Conservation (phyloP, 2,888 invertebrate genomes). For the Drosophila basisetae region DNA sequence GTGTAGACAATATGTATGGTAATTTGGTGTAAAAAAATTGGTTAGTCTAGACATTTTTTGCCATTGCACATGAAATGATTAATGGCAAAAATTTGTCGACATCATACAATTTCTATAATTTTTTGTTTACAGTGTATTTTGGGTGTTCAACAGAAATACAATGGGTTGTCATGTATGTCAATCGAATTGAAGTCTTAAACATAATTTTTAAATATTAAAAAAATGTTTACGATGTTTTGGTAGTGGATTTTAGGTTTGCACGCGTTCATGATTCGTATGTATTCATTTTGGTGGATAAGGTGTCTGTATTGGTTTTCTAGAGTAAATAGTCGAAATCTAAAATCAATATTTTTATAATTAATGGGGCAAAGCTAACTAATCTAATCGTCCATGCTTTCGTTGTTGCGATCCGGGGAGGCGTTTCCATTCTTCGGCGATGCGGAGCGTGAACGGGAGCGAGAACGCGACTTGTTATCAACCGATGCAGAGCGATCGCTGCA, state of each 20-base stretch:
- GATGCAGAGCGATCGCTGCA: slow-evolving; percentile 89
- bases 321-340: slow-evolving; percentile 73
- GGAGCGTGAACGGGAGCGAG: slow-evolving; percentile 86
- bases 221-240: slow-evolving; percentile 57
- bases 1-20: slow-evolving; percentile 43
- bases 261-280: slow-evolving; percentile 23
- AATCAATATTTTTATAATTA: slow-evolving; percentile 73
- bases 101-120: slow-evolving; percentile 7
- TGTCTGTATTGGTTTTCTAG: slow-evolving; percentile 60
- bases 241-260: slow-evolving; percentile 41
- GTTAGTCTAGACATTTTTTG: slow-evolving; percentile 18
- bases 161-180: slow-evolving; percentile 5
- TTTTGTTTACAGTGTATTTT: slow-evolving; percentile 11
- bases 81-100: slow-evolving; percentile 30
- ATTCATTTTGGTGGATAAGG: slow-evolving; percentile 49
- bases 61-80: slow-evolving; percentile 21
- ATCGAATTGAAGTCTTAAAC: slow-evolving; percentile 31
- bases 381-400: slow-evolving; percentile 86
- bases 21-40: slow-evolving; percentile 38
- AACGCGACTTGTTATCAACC: slow-evolving; percentile 88
- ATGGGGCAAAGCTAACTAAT: slow-evolving; percentile 73
- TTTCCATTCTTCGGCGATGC: slow-evolving; percentile 86
- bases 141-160: slow-evolving; percentile 28
- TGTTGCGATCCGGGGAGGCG: slow-evolving; percentile 86
- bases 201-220: slow-evolving; percentile 69